Evolutionary conservation across 1,140 invertebrate species (phyloP).

Genomic region (Papilio polytes): DNA sequence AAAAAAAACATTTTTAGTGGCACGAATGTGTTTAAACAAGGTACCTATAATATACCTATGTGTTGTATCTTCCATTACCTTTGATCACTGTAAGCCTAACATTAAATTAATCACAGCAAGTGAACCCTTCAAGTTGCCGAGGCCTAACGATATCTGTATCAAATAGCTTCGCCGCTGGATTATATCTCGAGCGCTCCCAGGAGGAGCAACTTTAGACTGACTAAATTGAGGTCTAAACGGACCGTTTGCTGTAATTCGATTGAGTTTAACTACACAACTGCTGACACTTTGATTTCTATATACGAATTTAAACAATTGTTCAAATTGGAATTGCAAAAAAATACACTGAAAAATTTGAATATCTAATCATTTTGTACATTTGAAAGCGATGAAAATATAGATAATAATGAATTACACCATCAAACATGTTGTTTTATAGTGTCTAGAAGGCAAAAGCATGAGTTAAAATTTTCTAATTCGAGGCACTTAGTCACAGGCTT

Average conservation of each 20-base stretch:
- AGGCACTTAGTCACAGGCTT: constrained; percentile 12
- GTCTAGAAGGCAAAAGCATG: neutral
- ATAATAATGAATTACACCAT: too few relatives aligned
- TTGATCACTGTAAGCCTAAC: neutral
- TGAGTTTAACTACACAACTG: neutral
- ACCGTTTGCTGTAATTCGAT: neutral
- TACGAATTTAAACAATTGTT: neutral
- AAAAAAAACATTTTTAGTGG: neutral
- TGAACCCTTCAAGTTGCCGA: neutral
- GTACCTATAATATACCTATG: neutral
- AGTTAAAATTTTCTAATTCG: neutral
- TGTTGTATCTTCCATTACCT: neutral
- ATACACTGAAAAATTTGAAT: neutral
- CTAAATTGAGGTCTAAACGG: constrained; percentile 1
- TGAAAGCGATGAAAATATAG: too few relatives aligned
- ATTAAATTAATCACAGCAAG: neutral
- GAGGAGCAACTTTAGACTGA: constrained; percentile 12
- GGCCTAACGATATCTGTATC: constrained; percentile 9
- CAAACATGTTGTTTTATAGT: neutral
- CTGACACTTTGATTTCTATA: neutral
- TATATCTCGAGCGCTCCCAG: neutral
- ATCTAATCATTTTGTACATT: too few relatives aligned
- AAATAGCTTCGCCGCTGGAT: constrained; percentile 4
- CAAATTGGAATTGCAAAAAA: too few relatives aligned
- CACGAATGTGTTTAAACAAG: neutral